Evolutionary conservation across 2,888 invertebrate species (phyloP).

Genomic region (Iselma pallidipennis): DNA sequence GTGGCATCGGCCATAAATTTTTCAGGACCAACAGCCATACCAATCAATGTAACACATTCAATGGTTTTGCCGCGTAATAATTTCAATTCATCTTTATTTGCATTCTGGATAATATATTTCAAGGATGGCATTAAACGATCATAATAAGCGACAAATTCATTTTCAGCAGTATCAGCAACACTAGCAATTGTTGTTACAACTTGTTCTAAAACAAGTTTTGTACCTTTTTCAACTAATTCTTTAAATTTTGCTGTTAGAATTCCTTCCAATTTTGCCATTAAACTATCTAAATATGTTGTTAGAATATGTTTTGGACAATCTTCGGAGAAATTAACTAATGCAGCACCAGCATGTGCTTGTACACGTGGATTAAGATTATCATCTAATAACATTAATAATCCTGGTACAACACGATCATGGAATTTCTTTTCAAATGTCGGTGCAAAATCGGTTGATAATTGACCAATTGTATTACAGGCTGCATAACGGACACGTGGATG

Average conservation of each 20-base stretch:
- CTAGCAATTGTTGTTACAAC: constrained; percentile 98
- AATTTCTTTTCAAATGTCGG: constrained; percentile 97
- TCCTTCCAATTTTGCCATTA: constrained; percentile 88
- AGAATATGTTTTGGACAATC: constrained; percentile 96
- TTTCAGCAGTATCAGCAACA: constrained; percentile 97
- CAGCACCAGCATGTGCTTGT: constrained; percentile 86
- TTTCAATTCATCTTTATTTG: constrained; percentile 83
- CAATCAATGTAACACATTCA: constrained; percentile 98
- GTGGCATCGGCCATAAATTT: constrained; percentile 90
- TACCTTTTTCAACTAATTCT: constrained; percentile 91
- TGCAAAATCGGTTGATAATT: constrained; percentile 98
- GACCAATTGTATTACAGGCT: constrained; percentile 97
- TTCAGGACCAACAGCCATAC: constrained; percentile 79
- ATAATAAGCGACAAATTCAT: constrained; percentile 93
- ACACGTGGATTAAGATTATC: constrained; percentile 93
- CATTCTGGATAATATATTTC: constrained; percentile 96
- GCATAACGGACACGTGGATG: constrained; percentile 95
- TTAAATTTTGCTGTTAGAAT: constrained; percentile 92
- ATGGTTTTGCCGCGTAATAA: constrained; percentile 97
- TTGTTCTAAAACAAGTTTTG: constrained; percentile 96
- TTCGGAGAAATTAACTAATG: constrained; percentile 98
- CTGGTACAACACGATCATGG: constrained; percentile 93
- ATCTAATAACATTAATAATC: constrained; percentile 83
- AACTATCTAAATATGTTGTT: constrained; percentile 84
- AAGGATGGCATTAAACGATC: constrained; percentile 92